phyloP scores from a whole-genome alignment of 2,888 invertebrate species.

The Phorcus lineatus region DNA sequence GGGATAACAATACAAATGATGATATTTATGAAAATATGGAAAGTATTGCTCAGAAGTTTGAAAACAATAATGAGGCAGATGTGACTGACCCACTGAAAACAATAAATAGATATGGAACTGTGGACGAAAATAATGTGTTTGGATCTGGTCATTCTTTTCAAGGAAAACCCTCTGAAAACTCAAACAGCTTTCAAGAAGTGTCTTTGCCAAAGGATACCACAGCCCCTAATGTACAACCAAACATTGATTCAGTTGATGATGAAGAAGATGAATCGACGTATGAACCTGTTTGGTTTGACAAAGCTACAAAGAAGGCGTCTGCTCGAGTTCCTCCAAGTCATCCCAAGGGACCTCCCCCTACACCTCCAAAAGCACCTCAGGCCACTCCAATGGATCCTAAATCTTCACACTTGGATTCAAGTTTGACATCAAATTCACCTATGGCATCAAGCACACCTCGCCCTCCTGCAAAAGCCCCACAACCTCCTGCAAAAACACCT shows the following conservation, averaged over 20 bases:
- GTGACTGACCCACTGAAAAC: not conserved
- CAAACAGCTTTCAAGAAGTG: not conserved
- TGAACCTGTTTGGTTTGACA: conserved; percentile 2
- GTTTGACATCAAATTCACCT: too few species aligned
- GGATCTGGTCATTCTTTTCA: not conserved
- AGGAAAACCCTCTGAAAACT: too few species aligned
- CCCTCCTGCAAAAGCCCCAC: too few species aligned
- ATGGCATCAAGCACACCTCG: not conserved
- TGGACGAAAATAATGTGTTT: not conserved
- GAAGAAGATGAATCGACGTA: not conserved
- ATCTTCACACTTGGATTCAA: not conserved
- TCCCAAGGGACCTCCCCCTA: not conserved
- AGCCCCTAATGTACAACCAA: too few species aligned
- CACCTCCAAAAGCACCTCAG: not conserved
- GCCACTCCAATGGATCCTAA: too few species aligned
- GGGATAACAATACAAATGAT: not conserved
- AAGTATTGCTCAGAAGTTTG: not conserved
- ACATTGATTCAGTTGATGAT: not conserved
- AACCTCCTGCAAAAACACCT: too few species aligned
- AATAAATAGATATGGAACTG: not conserved
- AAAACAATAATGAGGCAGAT: not conserved
- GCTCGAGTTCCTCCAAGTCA: not conserved
- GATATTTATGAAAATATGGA: not conserved
- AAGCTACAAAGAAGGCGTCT: not conserved
- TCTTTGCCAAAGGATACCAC: not conserved